These are phyloP conservation scores for Darwinula stevensoni DNA, from an alignment of 2,888 invertebrate species.

Conservation along the genomic window DNA sequence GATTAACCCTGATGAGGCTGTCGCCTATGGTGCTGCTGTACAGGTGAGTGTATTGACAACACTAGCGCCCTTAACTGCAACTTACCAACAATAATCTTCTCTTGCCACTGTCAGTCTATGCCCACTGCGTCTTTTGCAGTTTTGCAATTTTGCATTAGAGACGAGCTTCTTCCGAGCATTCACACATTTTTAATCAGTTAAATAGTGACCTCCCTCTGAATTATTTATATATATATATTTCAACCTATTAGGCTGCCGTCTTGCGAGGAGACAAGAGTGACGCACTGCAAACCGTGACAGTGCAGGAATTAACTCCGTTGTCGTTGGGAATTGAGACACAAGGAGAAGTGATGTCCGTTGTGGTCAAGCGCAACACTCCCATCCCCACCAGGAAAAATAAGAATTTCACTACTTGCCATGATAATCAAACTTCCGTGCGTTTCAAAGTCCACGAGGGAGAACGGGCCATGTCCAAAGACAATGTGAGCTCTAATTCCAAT, in stretches of 20 bases:
- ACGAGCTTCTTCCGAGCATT: too few species aligned
- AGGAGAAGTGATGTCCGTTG: slow-evolving; percentile 25
- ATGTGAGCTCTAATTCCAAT: slow-evolving; percentile 8
- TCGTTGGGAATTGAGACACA: slow-evolving; percentile 25
- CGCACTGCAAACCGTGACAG: slow-evolving; percentile 19
- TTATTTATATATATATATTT: slow-evolving; percentile 23
- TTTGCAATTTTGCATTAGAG: too few species aligned
- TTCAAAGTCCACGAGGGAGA: slow-evolving; percentile 16
- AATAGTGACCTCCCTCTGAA: too few species aligned
- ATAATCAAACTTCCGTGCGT: slow-evolving; percentile 23
- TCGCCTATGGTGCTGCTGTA: too few species aligned
- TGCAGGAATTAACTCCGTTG: slow-evolving; percentile 21
- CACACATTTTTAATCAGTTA: too few species aligned
- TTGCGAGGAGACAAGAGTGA: slow-evolving; percentile 19
- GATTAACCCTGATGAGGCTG: too few species aligned
- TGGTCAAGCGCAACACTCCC: slow-evolving; percentile 25
- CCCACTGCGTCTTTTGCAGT: too few species aligned
- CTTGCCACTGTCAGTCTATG: too few species aligned
- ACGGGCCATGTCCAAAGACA: slow-evolving; percentile 16
- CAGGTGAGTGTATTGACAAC: slow-evolving; percentile 19
- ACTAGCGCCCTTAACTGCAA: too few species aligned
- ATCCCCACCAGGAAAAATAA: slow-evolving; percentile 22
- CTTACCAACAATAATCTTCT: too few species aligned
- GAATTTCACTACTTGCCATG: slow-evolving; percentile 22
- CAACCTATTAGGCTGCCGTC: slow-evolving; percentile 21